Conservation (phyloP, 2,113 vertebrate genomes). For the Asarcornis scutulata region DNA sequence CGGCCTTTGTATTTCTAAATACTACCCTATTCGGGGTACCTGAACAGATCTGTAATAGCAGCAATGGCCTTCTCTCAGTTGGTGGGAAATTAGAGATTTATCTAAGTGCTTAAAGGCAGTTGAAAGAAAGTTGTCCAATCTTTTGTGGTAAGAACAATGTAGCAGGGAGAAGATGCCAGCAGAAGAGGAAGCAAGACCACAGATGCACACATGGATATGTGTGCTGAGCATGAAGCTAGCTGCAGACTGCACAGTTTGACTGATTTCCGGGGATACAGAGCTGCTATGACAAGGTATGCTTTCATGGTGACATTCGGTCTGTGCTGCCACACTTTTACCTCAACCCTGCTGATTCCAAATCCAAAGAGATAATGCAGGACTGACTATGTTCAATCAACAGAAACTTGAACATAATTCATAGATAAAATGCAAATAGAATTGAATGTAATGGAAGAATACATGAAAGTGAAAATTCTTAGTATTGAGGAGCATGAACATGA, state of each 20-base stretch:
- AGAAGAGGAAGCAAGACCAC: background rate
- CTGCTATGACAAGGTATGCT: background rate
- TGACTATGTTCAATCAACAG: background rate
- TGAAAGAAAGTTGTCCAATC: background rate
- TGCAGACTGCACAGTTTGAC: background rate
- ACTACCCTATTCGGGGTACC: background rate
- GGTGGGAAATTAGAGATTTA: background rate
- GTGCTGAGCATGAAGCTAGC: background rate
- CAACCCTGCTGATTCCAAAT: background rate
- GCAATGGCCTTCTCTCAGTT: background rate
- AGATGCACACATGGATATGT: accelerated
- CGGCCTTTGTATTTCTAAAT: background rate
- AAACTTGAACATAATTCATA: background rate
- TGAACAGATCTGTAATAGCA: background rate
- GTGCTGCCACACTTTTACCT: background rate
- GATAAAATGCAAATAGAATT: background rate
- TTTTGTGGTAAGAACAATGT: background rate
- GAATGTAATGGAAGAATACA: background rate
- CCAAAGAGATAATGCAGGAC: background rate
- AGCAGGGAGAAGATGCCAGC: background rate
- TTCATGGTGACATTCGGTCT: background rate
- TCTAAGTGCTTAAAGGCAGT: background rate
- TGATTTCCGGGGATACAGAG: background rate
- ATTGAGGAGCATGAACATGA: background rate
- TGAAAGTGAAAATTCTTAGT: background rate